Evolutionary conservation across 2,888 invertebrate species (phyloP).

Genomic region (Dicyrtomina minuta): DNA sequence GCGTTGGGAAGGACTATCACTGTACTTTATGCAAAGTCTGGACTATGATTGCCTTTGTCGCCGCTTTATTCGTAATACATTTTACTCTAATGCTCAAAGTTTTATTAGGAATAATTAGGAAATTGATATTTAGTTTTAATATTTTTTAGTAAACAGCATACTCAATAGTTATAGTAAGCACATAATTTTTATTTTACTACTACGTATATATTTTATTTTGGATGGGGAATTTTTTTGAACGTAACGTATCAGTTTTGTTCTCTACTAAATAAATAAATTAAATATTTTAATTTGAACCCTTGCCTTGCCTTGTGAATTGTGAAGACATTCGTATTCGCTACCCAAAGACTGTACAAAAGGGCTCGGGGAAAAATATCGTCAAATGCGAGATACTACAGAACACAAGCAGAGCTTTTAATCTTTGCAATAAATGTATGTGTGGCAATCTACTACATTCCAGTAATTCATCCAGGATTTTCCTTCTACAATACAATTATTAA

Average conservation of each 20-base stretch:
- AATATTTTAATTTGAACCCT: not conserved
- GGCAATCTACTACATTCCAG: conserved; percentile 23
- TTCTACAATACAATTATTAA: not conserved
- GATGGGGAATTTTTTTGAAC: too few relatives aligned
- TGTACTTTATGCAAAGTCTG: conserved; percentile 26
- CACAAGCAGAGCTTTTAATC: conserved; percentile 13
- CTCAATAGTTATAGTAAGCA: too few relatives aligned
- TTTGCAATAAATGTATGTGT: conserved; percentile 13
- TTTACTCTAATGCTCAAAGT: too few relatives aligned
- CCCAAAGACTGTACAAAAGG: conserved; percentile 16
- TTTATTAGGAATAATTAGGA: too few relatives aligned
- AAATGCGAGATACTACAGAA: conserved; percentile 10
- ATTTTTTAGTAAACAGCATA: too few relatives aligned
- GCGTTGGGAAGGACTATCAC: conserved; percentile 20
- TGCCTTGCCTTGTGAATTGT: not conserved
- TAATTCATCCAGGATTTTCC: conserved; percentile 28
- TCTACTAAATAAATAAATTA: too few relatives aligned
- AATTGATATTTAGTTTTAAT: too few relatives aligned
- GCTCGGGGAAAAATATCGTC: not conserved
- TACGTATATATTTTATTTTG: too few relatives aligned
- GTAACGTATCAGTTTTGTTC: too few relatives aligned
- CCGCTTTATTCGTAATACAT: conserved; percentile 31
- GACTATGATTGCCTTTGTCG: conserved; percentile 17
- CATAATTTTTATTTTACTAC: not conserved
- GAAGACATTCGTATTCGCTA: conserved; percentile 20